Percentiles rank a stretch among this genome's conserved stretches.
These are phyloP conservation scores for Lasioglossum morio DNA, from an alignment of 2,888 invertebrate genomes.

Conservation along the genomic window DNA sequence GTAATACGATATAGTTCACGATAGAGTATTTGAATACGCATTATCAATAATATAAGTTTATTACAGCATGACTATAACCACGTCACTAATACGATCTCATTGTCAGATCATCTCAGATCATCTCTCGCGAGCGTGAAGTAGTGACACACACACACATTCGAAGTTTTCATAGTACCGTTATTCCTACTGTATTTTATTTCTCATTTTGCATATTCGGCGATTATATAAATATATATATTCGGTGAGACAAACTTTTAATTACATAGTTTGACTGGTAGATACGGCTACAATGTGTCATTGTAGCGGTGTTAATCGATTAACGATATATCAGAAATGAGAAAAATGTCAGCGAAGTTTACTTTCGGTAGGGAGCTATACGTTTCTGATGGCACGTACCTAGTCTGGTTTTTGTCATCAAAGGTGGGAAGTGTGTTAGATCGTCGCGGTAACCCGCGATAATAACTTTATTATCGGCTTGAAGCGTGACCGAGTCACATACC, in stretches of 20 bases:
- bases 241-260: neutral
- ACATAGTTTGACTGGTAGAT: neutral
- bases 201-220: neutral
- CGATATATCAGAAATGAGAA: slow-evolving; percentile 5
- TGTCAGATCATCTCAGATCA: neutral
- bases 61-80: neutral
- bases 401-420: slow-evolving; percentile 30
- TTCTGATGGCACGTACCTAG: slow-evolving; percentile 49
- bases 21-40: neutral
- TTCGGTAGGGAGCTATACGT: slow-evolving; percentile 71
- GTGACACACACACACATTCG: slow-evolving; percentile 4
- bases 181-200: neutral
- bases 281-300: neutral
- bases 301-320: slow-evolving; percentile 20
- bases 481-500: slow-evolving; percentile 27
- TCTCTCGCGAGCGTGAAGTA: neutral
- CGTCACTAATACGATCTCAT: neutral
- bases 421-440: slow-evolving; percentile 19
- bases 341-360: slow-evolving; percentile 53
- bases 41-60: neutral
- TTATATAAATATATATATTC: neutral
- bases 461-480: slow-evolving; percentile 9
- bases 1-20: neutral
- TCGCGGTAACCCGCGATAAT: slow-evolving; percentile 29
- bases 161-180: slow-evolving; percentile 10